These are phyloP conservation scores for Temnothorax ravouxi DNA, from an alignment of 2,888 invertebrate species.

Conservation along the genomic window DNA sequence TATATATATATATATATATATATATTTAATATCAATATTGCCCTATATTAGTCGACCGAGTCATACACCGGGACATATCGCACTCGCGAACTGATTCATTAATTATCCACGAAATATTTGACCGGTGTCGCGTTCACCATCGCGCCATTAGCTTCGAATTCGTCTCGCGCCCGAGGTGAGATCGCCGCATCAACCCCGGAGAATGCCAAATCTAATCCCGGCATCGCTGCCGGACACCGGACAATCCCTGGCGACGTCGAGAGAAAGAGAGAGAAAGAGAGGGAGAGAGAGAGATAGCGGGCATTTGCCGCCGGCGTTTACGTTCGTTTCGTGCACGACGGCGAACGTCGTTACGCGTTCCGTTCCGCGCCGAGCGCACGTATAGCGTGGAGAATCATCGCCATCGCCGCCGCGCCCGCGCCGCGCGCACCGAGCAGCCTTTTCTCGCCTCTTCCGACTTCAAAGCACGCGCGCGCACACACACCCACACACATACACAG, in stretches of 20 bases:
- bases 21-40: conserved; percentile 41
- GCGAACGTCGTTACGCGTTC: conserved; percentile 21
- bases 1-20: not conserved
- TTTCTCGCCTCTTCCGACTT: conserved; percentile 18
- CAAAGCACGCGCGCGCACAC: not conserved
- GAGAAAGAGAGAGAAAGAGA: not conserved
- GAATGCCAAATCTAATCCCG: not conserved
- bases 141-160: conserved; percentile 6
- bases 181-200: not conserved
- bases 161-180: not conserved
- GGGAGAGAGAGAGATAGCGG: no score
- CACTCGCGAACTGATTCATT: conserved; percentile 1
- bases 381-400: not conserved
- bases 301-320: conserved; percentile 47
- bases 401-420: no score
- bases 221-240: no score
- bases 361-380: conserved; percentile 5
- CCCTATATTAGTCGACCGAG: not conserved
- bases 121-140: not conserved
- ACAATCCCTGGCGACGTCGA: not conserved
- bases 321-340: conserved; percentile 31
- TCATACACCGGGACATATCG: not conserved
- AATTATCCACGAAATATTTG: conserved; percentile 31
- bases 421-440: not conserved
- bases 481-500: not conserved